A percentile compares a stretch with the other conserved stretches of the same genome.
phyloP scores from a whole-genome alignment of 2,888 invertebrate genomes.

The Bombylius discolor region DNA sequence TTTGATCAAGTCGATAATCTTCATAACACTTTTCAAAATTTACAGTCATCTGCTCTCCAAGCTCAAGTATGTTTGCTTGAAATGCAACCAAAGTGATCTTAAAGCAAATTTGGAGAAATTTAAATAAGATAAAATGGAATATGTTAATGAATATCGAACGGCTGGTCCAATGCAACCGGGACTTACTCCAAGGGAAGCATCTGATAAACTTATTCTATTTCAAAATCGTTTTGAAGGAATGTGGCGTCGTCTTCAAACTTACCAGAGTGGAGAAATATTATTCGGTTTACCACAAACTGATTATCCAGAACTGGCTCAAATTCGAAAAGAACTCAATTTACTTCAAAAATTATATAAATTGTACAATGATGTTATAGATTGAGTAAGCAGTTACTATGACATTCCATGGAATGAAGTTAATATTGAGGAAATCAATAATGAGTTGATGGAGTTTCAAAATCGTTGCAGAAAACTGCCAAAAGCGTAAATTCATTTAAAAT shows the following conservation, averaged over 20 bases:
- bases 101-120: slow-evolving; percentile 69
- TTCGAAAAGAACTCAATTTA: slow-evolving; percentile 85
- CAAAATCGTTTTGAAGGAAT: slow-evolving; percentile 91
- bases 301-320: slow-evolving; percentile 84
- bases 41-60: slow-evolving; percentile 60
- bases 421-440: slow-evolving; percentile 94
- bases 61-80: slow-evolving; percentile 69
- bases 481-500: slow-evolving; percentile 39
- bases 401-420: slow-evolving; percentile 94
- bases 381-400: slow-evolving; percentile 93
- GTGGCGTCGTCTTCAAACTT: slow-evolving; percentile 86
- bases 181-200: slow-evolving; percentile 81
- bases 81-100: slow-evolving; percentile 67
- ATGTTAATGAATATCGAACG: slow-evolving; percentile 65
- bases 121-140: slow-evolving; percentile 65
- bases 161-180: slow-evolving; percentile 88
- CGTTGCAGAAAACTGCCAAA: slow-evolving; percentile 89
- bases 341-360: slow-evolving; percentile 90
- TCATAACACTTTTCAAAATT: slow-evolving; percentile 76
- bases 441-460: slow-evolving; percentile 94
- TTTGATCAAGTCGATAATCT: slow-evolving; percentile 84
- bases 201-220: slow-evolving; percentile 70
- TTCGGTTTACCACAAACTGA: slow-evolving; percentile 87
- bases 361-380: slow-evolving; percentile 92
- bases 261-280: slow-evolving; percentile 88